Conservation (phyloP, 2,797 vertebrate species). For the Microtus agrestis region DNA sequence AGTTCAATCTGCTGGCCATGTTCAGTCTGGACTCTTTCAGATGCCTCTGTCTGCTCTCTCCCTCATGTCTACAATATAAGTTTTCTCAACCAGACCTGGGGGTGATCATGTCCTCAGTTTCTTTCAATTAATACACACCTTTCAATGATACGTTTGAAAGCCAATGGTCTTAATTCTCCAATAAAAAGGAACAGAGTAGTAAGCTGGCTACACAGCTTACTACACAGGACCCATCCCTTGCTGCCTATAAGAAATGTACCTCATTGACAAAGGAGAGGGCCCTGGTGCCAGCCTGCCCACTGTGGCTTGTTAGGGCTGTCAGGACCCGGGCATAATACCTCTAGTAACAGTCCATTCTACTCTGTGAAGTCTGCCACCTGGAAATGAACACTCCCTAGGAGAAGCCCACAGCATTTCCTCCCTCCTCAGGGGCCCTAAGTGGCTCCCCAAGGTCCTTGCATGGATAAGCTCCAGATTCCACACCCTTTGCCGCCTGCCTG, state of each 20-base stretch:
- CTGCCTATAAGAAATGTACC: not conserved
- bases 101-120: not conserved
- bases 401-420: too few relatives aligned
- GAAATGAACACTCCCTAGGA: not conserved
- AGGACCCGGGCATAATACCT: not conserved
- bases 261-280: not conserved
- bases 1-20: not conserved
- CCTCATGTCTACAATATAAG: not conserved
- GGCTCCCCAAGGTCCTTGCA: not conserved
- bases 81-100: not conserved
- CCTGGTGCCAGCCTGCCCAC: not conserved
- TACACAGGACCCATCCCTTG: not conserved
- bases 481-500: not conserved
- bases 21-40: not conserved
- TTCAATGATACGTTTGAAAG: not conserved
- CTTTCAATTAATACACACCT: not conserved
- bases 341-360: not conserved
- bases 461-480: not conserved
- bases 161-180: not conserved
- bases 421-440: not conserved
- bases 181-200: not conserved
- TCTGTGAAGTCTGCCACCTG: not conserved
- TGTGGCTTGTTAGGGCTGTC: not conserved
- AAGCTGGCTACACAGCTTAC: not conserved
- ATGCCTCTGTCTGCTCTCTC: not conserved